Conservation (phyloP, 2,797 vertebrate species). For the Australoheros facetus region DNA sequence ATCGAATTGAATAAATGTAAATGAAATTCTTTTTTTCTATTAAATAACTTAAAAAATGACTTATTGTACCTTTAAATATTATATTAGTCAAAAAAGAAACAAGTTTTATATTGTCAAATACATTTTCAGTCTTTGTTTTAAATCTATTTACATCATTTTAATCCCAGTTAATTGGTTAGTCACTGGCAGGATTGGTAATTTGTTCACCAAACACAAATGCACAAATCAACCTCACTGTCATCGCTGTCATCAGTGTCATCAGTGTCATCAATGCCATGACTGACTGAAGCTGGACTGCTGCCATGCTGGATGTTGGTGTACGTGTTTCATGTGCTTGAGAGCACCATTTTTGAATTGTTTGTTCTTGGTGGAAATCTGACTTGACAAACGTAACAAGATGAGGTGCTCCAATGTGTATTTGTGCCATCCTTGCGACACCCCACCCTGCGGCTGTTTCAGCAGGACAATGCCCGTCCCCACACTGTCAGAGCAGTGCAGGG, state of each 20-base stretch:
- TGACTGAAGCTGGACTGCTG: neutral
- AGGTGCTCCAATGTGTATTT: neutral
- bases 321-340: too few relatives aligned
- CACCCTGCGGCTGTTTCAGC: neutral
- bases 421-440: neutral
- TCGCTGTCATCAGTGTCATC: neutral
- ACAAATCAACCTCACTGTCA: neutral
- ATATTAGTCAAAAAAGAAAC: too few relatives aligned
- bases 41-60: too few relatives aligned
- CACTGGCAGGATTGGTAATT: neutral
- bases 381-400: too few relatives aligned
- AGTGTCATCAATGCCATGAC: neutral
- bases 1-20: too few relatives aligned
- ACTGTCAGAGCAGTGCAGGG: accelerated
- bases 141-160: neutral
- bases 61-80: too few relatives aligned
- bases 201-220: neutral
- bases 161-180: neutral
- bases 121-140: neutral
- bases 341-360: too few relatives aligned
- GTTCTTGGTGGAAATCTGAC: too few relatives aligned
- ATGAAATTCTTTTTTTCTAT: too few relatives aligned
- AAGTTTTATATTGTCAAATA: neutral
- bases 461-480: neutral
- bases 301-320: neutral